These are phyloP conservation scores for Camptogramma bilineatum DNA, from an alignment of 2,888 invertebrate genomes.

Conservation along the genomic window DNA sequence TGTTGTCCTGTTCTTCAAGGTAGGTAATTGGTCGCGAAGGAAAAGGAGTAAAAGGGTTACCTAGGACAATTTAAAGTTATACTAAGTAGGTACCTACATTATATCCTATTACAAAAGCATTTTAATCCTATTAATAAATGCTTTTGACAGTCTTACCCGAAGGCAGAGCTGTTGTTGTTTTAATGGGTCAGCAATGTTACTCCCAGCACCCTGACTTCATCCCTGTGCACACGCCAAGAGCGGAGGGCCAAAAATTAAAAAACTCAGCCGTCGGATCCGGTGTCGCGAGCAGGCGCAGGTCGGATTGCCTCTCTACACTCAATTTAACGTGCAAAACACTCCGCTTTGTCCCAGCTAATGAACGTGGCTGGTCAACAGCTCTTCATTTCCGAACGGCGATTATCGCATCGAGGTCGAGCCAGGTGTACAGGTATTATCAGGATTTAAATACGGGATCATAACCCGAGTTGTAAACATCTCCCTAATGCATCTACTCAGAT, in stretches of 20 bases:
- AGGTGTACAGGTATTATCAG: constrained; percentile 5
- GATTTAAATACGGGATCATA: background rate
- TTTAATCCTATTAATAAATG: too few species aligned
- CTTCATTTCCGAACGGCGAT: constrained; percentile 55
- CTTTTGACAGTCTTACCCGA: too few species aligned
- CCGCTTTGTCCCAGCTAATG: constrained; percentile 78
- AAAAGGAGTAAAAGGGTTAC: too few species aligned
- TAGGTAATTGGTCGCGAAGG: too few species aligned
- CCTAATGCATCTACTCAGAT: background rate
- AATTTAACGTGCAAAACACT: constrained; percentile 82
- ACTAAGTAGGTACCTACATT: too few species aligned
- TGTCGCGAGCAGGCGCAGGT: constrained; percentile 76
- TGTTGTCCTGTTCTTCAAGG: too few species aligned
- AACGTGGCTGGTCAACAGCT: constrained; percentile 60
- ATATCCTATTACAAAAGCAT: too few species aligned
- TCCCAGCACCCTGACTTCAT: background rate
- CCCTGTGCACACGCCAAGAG: constrained; percentile 42
- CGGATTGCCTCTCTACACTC: constrained; percentile 81
- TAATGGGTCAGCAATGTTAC: background rate
- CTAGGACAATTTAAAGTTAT: too few species aligned
- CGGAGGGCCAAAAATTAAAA: constrained; percentile 77
- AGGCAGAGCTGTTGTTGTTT: background rate
- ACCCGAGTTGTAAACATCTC: background rate
- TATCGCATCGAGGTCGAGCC: constrained; percentile 44
- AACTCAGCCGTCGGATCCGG: constrained; percentile 66